Evolutionary conservation across 1,140 invertebrate genomes (phyloP), one percentile per base, ranked within the genome.

Genomic region (Caenorhabditis briggsae): DNA sequence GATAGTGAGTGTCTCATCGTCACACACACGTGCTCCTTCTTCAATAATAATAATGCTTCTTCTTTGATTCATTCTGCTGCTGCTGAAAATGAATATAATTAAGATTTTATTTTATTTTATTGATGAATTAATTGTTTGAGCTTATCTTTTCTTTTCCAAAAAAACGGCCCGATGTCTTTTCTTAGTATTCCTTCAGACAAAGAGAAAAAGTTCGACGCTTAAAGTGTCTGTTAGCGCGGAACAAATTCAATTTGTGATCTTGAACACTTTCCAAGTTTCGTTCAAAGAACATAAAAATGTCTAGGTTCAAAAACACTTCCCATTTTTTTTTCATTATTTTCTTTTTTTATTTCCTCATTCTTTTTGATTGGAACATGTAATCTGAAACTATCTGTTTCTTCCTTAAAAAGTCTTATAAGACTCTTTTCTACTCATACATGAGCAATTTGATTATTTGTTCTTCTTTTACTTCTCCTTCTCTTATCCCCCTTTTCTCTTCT

Each of bases 1-100:
- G 65, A 74, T 74, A 74, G 65, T 74, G 65, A 74, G 65, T n/a
- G 65, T 48, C 65, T 74, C 65, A 74, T 74, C 65, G 65, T 74
- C 65, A 74, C 65, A 53, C 41, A 74, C 65, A 74, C 65, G 65
- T 74, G 65, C 65, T 16, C 16, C 65, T 33, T 33, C 33, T 33
- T 74, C 43, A n/a, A 74, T 74, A 74, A 74, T 74, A 74, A 65
- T 59, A 59, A 59, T 65, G 25, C 61, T 65, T 65, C 61, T 65
- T 33, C 18, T 53, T 53, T 53, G 50, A 23, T 20, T 33, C 33
- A 14, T 65, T 41, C 33, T 65, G 23, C 25, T 65, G 3, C 61
- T 65, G 58, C 50, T 55, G 58, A 14, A 59, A 23, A 59, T 59
- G 50, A 55, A 55, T 18, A 55, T 55, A 55, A 55, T 55, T 55